Evolutionary conservation across 2,797 vertebrate species (phyloP).

Genomic region (Xiphorhynchus erythropygius): DNA sequence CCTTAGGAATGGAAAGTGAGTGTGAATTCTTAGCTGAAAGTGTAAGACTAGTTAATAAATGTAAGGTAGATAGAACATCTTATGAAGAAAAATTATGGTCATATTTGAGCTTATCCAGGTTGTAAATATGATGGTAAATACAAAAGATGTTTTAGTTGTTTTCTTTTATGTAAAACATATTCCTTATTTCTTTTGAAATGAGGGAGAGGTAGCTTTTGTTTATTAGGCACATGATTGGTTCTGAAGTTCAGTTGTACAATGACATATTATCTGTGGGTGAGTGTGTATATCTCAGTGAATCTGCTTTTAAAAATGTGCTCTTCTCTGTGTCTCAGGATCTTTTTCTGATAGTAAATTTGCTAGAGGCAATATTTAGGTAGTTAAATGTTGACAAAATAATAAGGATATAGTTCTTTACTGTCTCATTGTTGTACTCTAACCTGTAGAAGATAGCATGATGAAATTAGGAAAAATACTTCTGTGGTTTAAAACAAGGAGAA

Average conservation of each 20-base stretch:
- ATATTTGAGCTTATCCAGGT: background rate
- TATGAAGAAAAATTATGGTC: background rate
- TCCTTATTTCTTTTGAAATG: background rate
- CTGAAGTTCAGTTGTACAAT: background rate
- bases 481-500: background rate
- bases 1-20: background rate
- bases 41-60: background rate
- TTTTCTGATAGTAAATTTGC: background rate
- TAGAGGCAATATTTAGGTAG: background rate
- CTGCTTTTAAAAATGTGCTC: background rate
- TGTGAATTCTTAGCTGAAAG: background rate
- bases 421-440: background rate
- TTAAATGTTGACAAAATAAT: background rate
- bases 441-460: background rate
- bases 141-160: background rate
- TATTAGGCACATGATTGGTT: background rate
- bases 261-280: background rate
- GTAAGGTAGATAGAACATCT: background rate
- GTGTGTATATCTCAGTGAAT: background rate
- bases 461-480: background rate
- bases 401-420: background rate
- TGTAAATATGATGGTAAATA: background rate
- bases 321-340: background rate
- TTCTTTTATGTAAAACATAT: background rate
- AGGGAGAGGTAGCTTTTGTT: background rate